Base-by-base conservation (phyloP, 2,113 vertebrate species). In the Cercopithecus mona region DNA sequence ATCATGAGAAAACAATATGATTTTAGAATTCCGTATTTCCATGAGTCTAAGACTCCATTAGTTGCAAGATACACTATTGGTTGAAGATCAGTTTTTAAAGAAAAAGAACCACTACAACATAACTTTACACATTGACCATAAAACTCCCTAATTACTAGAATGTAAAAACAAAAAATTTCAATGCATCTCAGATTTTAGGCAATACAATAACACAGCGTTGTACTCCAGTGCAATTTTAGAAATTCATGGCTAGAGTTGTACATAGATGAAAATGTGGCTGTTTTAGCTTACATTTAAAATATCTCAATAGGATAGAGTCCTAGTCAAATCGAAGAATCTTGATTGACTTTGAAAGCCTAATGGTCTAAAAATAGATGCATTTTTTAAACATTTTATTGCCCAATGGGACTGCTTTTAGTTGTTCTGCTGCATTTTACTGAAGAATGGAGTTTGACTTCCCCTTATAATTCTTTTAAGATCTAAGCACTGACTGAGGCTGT, bases 391-490 rank as follows among this genome's bases (percentile, higher is more conserved):
- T 94, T 81, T 90, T 43, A 75, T 52, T 93, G 64, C 27, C 61
- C 89, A 91, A 0, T 84, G 70, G n/a, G 32, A 95, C 59, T 79
- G 55, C 32, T 64, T 45, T 4, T 25, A 23, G 8, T 66, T 94
- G n/a, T 25, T 73, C 27, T 88, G 72, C 61, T 92, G 64, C 27
- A 10, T 66, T 96, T 84, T 83, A 73, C 83, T 76, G 13, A 48
- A 91, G 50, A 95, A 93, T 45, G 20, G 92, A 59, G 40, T 87
- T 79, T 66, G 40, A 73, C 79, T 95, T 96, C 86, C 84, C 43
- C 70, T 94, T 94, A 22, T 25, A 96, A 83, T 87, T 96, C 73
- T 95, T 87, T 92, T 80, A 78, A 80, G 68, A 96, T 95, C 95
- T 93, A 85, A 96, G 35, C 87, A 87, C 6, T 94, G 83, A 85